Evolutionary conservation across 2,888 invertebrate species (phyloP).

Genomic region (Frankliniella fusca): DNA sequence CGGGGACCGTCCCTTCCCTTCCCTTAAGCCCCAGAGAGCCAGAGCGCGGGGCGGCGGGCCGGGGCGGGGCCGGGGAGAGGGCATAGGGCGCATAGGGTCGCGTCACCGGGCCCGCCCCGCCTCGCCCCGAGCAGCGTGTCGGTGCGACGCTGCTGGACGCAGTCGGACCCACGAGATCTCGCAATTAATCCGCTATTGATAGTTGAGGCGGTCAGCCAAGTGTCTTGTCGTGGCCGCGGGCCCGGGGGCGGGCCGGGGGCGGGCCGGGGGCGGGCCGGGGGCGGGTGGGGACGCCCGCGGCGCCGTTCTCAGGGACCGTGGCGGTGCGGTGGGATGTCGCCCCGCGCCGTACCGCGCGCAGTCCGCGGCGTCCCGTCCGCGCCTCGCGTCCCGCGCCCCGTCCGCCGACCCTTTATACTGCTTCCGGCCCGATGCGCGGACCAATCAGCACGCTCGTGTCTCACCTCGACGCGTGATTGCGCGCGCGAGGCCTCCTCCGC

Average conservation of each 20-base stretch:
- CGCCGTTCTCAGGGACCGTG: neutral
- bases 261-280: neutral
- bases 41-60: neutral
- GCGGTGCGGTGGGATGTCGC: neutral
- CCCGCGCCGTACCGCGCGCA: neutral
- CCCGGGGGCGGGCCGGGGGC: neutral
- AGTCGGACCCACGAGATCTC: neutral
- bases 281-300: neutral
- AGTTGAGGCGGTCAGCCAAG: slow-evolving; percentile 20
- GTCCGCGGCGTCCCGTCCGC: no score
- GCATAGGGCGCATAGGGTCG: no score
- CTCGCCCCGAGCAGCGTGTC: neutral
- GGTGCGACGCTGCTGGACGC: neutral
- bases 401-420: neutral
- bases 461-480: neutral
- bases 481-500: neutral
- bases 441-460: neutral
- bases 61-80: neutral
- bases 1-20: no score
- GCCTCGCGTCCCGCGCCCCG: neutral
- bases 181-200: slow-evolving; percentile 26
- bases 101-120: no score
- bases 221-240: neutral
- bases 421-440: neutral
- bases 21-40: no score